Evolutionary conservation across 2,113 vertebrate species (phyloP).

Genomic region (Dendropsophus ebraccatus): DNA sequence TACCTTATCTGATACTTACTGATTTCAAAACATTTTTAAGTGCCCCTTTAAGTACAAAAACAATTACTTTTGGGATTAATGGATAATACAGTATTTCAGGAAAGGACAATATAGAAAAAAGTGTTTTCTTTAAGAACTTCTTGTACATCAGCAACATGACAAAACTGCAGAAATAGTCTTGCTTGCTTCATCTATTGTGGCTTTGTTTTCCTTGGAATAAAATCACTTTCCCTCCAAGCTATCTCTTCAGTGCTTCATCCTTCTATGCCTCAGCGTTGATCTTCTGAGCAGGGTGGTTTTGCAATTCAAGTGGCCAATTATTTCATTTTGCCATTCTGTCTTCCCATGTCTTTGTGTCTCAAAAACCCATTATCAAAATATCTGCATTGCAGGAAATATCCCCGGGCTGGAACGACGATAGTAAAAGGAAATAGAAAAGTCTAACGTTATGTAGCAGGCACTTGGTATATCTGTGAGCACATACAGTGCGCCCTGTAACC

Average conservation of each 20-base stretch:
- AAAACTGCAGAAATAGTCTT: neutral
- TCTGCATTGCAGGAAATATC: constrained; percentile 57
- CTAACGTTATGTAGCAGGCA: constrained; percentile 9
- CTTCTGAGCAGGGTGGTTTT: constrained; percentile 25
- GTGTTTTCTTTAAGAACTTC: neutral
- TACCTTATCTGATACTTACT: too few species aligned
- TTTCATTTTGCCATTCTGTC: constrained; percentile 50
- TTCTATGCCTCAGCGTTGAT: constrained; percentile 20
- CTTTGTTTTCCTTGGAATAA: neutral
- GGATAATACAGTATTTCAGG: neutral
- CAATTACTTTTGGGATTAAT: neutral
- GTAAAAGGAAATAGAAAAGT: constrained; percentile 23
- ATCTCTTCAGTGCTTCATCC: constrained; percentile 25
- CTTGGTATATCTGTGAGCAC: constrained; percentile 9
- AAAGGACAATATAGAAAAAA: neutral
- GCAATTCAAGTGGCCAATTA: constrained; percentile 56
- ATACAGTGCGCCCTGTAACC: constrained; percentile 13
- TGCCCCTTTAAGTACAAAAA: too few species aligned
- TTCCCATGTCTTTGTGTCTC: constrained; percentile 51
- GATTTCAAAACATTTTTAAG: too few species aligned
- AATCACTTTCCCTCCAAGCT: constrained; percentile 33
- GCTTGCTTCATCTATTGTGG: neutral
- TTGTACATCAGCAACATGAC: constrained; percentile 1
- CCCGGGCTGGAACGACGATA: constrained; percentile 34
- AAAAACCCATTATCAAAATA: constrained; percentile 57